Conservation (phyloP, 2,888 invertebrate genomes). For the Perdita meconis region DNA sequence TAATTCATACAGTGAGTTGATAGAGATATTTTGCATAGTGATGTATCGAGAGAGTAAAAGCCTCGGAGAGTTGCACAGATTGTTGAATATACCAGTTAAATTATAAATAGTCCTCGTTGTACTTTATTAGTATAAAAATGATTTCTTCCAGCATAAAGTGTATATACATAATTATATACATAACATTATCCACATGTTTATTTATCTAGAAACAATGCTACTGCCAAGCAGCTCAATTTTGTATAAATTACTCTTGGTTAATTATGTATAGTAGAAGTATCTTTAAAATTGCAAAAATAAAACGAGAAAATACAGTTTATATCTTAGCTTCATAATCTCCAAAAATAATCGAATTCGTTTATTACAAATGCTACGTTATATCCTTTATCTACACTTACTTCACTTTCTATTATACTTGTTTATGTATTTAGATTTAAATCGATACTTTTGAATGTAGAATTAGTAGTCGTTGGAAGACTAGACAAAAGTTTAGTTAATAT, state of each 20-base stretch:
- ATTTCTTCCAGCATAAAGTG: constrained; percentile 31
- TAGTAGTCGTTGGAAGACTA: constrained; percentile 5
- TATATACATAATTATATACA: constrained; percentile 44
- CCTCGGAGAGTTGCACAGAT: constrained; percentile 2
- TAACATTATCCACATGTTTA: constrained; percentile 18
- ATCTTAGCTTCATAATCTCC: constrained; percentile 21
- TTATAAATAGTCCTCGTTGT: background rate
- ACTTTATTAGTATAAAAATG: constrained; percentile 12
- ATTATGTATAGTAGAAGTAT: constrained; percentile 1
- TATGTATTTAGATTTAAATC: constrained; percentile 26
- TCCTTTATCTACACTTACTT: background rate
- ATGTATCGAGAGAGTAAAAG: background rate
- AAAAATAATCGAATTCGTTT: constrained; percentile 34
- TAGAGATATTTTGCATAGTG: constrained; percentile 38
- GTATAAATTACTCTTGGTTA: constrained; percentile 29
- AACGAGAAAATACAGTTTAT: constrained; percentile 19
- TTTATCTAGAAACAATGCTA: constrained; percentile 10
- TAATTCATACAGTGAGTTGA: constrained; percentile 6
- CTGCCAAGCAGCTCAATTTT: background rate
- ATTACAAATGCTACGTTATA: constrained; percentile 4
- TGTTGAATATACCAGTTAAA: constrained; percentile 21
- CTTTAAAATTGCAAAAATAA: background rate
- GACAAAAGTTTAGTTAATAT: constrained; percentile 50
- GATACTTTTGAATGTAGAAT: constrained; percentile 14
- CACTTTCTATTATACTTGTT: background rate